A percentile compares a stretch with the other conserved stretches of the same genome.
Evolutionary conservation across 2,888 invertebrate genomes (phyloP).

Genomic region (Tetragnatha montana): DNA sequence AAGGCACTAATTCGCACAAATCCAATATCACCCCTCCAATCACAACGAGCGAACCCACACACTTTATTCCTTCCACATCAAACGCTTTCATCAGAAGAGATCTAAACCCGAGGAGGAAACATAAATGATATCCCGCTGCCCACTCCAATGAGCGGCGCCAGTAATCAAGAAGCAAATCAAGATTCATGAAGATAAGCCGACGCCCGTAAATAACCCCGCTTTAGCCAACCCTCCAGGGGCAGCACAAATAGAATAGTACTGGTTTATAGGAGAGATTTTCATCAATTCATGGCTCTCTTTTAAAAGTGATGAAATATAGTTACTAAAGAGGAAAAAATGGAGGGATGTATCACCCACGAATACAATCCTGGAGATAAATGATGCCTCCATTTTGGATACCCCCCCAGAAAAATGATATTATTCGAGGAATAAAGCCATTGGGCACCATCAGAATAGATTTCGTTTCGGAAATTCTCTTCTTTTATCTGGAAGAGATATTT

Average conservation of each 20-base stretch:
- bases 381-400: neutral
- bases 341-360: neutral
- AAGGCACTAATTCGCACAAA: too few relatives aligned
- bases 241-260: neutral
- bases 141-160: neutral
- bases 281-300: neutral
- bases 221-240: neutral
- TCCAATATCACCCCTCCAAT: too few relatives aligned
- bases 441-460: neutral
- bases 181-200: constrained; percentile 9
- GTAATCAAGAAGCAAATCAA: constrained; percentile 21
- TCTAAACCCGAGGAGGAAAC: too few relatives aligned
- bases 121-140: neutral
- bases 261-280: neutral
- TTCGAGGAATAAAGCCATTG: neutral
- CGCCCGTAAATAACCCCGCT: neutral
- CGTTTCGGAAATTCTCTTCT: too few relatives aligned
- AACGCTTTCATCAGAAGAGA: too few relatives aligned
- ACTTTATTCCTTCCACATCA: too few relatives aligned
- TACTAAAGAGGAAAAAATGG: neutral
- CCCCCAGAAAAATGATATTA: neutral
- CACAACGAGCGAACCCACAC: too few relatives aligned
- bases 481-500: too few relatives aligned
- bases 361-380: constrained; percentile 7
- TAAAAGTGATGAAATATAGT: neutral